phyloP scores from a whole-genome alignment of 2,888 invertebrate species.

The Cryptosula pallasiana region DNA sequence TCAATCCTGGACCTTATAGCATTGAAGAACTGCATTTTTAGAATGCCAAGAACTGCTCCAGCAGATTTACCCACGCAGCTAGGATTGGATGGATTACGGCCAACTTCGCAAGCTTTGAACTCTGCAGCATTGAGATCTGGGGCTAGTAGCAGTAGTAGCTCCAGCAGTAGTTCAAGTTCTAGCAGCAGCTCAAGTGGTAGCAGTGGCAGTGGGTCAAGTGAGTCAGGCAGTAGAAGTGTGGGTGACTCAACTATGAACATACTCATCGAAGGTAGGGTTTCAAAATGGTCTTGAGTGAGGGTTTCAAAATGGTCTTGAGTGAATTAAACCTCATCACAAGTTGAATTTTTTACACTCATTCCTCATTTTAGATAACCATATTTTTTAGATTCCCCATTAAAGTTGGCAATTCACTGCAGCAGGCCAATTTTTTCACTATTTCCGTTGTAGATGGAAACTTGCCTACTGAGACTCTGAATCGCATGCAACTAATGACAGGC shows the following conservation, averaged over 20 bases:
- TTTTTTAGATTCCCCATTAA: too few species aligned
- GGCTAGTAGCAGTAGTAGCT: not conserved
- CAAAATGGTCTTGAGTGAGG: too few species aligned
- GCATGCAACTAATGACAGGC: conserved; percentile 37
- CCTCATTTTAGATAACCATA: too few species aligned
- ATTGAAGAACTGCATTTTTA: too few species aligned
- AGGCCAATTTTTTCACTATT: too few species aligned
- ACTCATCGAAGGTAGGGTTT: not conserved
- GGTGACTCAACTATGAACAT: not conserved
- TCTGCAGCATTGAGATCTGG: not conserved
- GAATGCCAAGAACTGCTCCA: conserved; percentile 24
- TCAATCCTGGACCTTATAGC: too few species aligned
- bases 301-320: too few species aligned
- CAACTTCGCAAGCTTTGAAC: not conserved
- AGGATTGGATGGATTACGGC: not conserved
- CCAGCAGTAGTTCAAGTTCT: not conserved
- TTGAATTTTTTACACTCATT: too few species aligned
- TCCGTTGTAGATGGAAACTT: conserved; percentile 27
- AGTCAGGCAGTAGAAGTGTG: not conserved
- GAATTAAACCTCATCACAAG: too few species aligned
- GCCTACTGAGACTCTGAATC: conserved; percentile 39
- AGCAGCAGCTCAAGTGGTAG: not conserved
- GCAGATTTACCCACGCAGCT: conserved; percentile 21
- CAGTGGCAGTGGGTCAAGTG: not conserved
- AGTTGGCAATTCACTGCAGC: too few species aligned